Evolutionary conservation across 2,888 invertebrate genomes (phyloP).

Genomic region (Busseola fusca): DNA sequence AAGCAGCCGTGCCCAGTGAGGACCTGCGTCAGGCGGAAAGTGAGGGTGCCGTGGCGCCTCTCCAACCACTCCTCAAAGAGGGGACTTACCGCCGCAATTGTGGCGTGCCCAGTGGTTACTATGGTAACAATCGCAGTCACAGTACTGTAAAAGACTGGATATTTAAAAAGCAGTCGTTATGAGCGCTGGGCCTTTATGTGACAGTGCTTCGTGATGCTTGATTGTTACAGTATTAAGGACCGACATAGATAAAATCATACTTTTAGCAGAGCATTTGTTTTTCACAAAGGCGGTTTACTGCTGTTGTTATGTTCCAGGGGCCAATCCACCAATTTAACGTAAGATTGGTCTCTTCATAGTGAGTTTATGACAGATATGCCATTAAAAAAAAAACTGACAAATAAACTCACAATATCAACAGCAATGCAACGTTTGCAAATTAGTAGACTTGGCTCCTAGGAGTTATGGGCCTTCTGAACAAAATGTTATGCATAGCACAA

Average conservation of each 20-base stretch:
- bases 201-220: background rate
- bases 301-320: background rate
- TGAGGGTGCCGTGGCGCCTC: too few relatives aligned
- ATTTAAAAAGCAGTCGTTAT: background rate
- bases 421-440: background rate
- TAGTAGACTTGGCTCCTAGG: background rate
- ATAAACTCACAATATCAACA: background rate
- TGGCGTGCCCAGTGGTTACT: too few relatives aligned
- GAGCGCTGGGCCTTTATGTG: background rate
- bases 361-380: background rate
- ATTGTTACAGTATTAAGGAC: background rate
- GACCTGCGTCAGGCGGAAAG: too few relatives aligned
- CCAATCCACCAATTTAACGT: background rate
- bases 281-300: background rate
- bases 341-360: background rate
- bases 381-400: background rate
- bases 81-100: too few relatives aligned
- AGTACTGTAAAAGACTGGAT: background rate
- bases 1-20: too few relatives aligned
- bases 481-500: slow-evolving; percentile 21
- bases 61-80: too few relatives aligned
- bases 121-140: too few relatives aligned
- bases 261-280: background rate
- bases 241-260: background rate
- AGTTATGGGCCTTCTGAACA: slow-evolving; percentile 23